Evolutionary conservation across 2,888 invertebrate genomes (phyloP).

Genomic region (Lymantria monacha): DNA sequence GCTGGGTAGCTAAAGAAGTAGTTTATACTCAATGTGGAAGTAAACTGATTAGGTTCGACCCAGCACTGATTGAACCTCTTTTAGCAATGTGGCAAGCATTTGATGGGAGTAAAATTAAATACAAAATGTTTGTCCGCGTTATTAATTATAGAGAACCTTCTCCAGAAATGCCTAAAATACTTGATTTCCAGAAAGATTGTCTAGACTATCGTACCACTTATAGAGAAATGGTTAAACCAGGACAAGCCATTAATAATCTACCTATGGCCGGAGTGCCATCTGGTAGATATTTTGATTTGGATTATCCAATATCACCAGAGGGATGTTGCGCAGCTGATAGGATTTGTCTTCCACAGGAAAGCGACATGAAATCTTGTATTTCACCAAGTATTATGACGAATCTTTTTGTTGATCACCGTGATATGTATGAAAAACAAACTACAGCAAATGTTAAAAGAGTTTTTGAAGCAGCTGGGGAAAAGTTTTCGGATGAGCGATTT

Average conservation of each 20-base stretch:
- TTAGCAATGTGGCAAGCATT: constrained; percentile 70
- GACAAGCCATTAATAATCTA: constrained; percentile 39
- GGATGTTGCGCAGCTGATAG: constrained; percentile 50
- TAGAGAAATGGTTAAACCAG: constrained; percentile 63
- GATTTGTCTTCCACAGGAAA: constrained; percentile 58
- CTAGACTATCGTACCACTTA: constrained; percentile 66
- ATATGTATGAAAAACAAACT: constrained; percentile 64
- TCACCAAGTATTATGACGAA: constrained; percentile 58
- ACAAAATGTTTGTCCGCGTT: constrained; percentile 72
- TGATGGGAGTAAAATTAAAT: constrained; percentile 68
- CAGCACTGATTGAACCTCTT: constrained; percentile 72
- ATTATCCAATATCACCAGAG: constrained; percentile 59
- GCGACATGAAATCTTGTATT: constrained; percentile 56
- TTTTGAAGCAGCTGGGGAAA: constrained; percentile 78
- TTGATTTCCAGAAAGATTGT: constrained; percentile 54
- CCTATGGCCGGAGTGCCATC: constrained; percentile 66
- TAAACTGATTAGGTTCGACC: constrained; percentile 68
- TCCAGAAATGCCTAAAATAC: constrained; percentile 64
- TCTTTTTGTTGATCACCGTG: constrained; percentile 59
- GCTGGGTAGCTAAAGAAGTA: constrained; percentile 66
- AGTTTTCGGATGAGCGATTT: constrained; percentile 73
- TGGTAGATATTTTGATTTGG: constrained; percentile 65
- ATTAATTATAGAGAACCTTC: constrained; percentile 68
- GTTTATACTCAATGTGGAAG: constrained; percentile 69
- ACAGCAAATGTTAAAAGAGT: constrained; percentile 59